Base-by-base conservation (phyloP, 2,113 vertebrate species). In the Zosterops pallidus region DNA sequence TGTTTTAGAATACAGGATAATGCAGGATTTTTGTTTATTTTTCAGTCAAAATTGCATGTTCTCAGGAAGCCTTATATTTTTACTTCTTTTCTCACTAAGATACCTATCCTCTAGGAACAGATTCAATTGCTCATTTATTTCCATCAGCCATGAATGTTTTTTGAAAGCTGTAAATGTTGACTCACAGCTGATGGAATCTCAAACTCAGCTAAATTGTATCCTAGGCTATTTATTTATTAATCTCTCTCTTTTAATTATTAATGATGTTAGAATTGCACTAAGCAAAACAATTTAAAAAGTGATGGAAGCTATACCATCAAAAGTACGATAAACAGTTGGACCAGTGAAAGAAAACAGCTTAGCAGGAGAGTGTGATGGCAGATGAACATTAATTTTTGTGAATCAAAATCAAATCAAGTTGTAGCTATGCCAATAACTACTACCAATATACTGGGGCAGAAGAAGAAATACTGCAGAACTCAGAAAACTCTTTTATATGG, bases 161-260 rank as follows among this genome's bases (percentile, higher is more conserved):
- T 92, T 86, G 33, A 86, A 82, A 86, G 22, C 20, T 52, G 64
- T 55, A 88, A 90, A 87, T 94, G 86, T 95, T 94, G 91, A 94
- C 83, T 95, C 63, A 86, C 52, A 89, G 69, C 8, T 78, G 76
- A 94, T 83, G 64, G 46, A 93, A 95, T 86, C 35, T 92, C 31
- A 53, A 63, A 9, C 44, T 93, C 83, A 86, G 64, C 35, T 89
- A 87, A 89, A 75, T 59, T 95, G 57, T 94, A 81, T 81, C 42
- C 22, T 46, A 13, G 91, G 41, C 49, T 92, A 83, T 94, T 93
- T 96, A 94, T 92, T 92, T 96, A 93, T 93, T 93, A 89, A 91
- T 90, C 55, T 84, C 57, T 80, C 42, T 65, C 22, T 89, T 90
- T 92, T 50, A 94, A 97, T 93, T 95, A 69, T 91, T 95, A 59